phyloP scores from a whole-genome alignment of 1,140 invertebrate genomes.

The Anoplophora glabripennis region DNA sequence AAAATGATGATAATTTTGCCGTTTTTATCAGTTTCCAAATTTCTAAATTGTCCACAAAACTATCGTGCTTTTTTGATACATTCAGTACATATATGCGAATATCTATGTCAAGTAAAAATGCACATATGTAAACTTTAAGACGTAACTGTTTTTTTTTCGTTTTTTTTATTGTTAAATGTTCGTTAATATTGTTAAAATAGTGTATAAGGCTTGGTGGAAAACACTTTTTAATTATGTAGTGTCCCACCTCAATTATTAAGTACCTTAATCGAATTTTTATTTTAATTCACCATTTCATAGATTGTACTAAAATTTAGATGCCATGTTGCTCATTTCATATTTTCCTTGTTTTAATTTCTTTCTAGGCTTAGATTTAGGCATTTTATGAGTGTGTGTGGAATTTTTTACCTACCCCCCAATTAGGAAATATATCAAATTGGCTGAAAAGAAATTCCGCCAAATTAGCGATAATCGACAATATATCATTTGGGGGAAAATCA shows the following conservation, averaged over 20 bases:
- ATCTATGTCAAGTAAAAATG: background rate
- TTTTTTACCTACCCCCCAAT: background rate
- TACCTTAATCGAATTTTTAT: background rate
- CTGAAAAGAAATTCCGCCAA: background rate
- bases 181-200: constrained; percentile 6
- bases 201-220: constrained; percentile 4
- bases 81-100: background rate
- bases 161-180: constrained; percentile 16
- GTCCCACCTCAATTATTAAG: background rate
- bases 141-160: constrained; percentile 4
- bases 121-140: background rate
- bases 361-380: background rate
- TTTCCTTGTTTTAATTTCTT: background rate
- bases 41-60: background rate
- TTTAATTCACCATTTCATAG: background rate
- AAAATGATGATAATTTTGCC: background rate
- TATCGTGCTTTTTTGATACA: background rate
- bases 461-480: background rate
- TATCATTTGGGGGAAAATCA: background rate
- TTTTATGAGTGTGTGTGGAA: background rate
- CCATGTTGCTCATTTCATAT: background rate
- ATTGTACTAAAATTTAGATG: constrained; percentile 9
- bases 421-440: background rate
- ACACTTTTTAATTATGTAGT: constrained; percentile 1
- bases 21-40: background rate